Percentiles rank a stretch among this genome's conserved stretches.
Conservation (phyloP, 1,140 invertebrate species). For the Anoplophora glabripennis region DNA sequence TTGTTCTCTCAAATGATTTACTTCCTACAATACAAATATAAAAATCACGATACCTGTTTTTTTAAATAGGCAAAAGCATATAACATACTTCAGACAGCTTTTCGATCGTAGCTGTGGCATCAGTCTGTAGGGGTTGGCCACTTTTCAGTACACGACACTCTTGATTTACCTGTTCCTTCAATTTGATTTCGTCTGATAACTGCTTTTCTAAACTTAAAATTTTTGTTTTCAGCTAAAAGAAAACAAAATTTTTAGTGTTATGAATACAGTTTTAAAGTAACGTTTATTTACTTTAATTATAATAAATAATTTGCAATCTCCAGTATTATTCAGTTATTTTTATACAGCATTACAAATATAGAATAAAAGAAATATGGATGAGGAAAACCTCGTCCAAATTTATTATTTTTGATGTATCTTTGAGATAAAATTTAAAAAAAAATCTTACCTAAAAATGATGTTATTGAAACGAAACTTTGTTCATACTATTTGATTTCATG, state of each 20-base stretch:
- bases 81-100: constrained; percentile 29
- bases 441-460: too few species aligned
- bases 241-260: not conserved
- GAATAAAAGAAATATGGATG: too few species aligned
- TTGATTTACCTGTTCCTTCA: constrained; percentile 14
- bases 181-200: constrained; percentile 15
- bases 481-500: too few species aligned
- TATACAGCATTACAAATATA: too few species aligned
- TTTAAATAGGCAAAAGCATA: constrained; percentile 10
- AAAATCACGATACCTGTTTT: constrained; percentile 8
- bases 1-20: constrained; percentile 25
- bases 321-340: too few species aligned
- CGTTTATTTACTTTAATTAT: too few species aligned
- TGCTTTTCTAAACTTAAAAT: constrained; percentile 21
- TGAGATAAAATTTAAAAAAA: too few species aligned
- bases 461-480: too few species aligned
- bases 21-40: constrained; percentile 25
- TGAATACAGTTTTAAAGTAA: too few species aligned
- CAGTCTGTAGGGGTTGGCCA: constrained; percentile 5
- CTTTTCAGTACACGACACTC: constrained; percentile 9
- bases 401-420: too few species aligned
- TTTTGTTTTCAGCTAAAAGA: constrained; percentile 24
- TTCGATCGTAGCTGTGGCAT: constrained; percentile 27
- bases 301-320: too few species aligned
- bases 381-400: too few species aligned